phyloP scores from a whole-genome alignment of 2,113 vertebrate species.

The Cisticola juncidis region DNA sequence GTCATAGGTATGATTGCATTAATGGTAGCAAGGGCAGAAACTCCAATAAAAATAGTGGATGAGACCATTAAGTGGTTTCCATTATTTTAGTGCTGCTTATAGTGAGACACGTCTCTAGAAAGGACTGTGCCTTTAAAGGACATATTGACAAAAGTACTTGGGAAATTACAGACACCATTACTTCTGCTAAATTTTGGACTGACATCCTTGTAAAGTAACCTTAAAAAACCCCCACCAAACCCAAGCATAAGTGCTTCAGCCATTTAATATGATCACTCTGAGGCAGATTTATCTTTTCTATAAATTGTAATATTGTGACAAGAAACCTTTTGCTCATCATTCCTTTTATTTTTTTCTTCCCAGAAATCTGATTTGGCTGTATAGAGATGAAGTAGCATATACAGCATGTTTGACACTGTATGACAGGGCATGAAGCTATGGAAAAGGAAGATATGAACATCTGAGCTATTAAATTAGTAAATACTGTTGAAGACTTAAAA shows the following conservation, averaged over 20 bases:
- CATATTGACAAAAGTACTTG: neutral
- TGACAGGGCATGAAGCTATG: neutral
- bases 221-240: neutral
- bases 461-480: conserved; percentile 23
- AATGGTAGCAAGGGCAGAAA: neutral
- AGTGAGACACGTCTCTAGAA: neutral
- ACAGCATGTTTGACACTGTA: neutral
- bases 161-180: neutral
- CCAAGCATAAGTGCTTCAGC: neutral
- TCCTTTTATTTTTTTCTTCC: neutral
- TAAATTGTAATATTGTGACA: conserved; percentile 14
- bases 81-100: neutral
- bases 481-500: neutral
- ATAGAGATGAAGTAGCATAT: conserved; percentile 1
- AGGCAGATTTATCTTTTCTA: neutral
- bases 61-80: neutral
- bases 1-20: neutral
- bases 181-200: conserved; percentile 13
- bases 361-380: conserved; percentile 8
- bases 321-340: neutral
- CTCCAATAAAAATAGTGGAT: neutral
- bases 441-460: neutral
- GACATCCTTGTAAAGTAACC: neutral
- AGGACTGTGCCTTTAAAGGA: neutral
- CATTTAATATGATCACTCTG: neutral